phyloP scores from a whole-genome alignment of 2,888 invertebrate species.

The Caprella mutica region DNA sequence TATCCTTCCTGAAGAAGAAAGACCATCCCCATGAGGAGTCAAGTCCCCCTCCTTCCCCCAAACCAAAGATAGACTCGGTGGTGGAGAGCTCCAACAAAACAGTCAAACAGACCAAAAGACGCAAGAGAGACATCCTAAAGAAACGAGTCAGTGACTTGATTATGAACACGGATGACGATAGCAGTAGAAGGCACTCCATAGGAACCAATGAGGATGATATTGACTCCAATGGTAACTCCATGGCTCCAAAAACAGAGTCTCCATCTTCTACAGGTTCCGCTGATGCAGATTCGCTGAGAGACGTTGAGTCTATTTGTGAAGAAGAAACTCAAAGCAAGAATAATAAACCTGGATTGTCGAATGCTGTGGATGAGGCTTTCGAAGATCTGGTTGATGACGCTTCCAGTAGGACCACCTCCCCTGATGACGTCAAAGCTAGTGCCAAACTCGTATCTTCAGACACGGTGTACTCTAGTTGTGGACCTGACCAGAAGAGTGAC shows the following conservation, averaged over 20 bases:
- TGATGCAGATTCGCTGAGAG: conserved; percentile 6
- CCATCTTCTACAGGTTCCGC: not conserved
- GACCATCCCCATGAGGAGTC: conserved; percentile 7
- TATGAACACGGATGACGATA: not conserved
- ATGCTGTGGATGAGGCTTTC: conserved; percentile 16
- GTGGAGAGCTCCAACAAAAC: not conserved
- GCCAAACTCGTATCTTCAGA: too few relatives aligned
- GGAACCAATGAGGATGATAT: not conserved
- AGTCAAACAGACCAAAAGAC: conserved; percentile 2
- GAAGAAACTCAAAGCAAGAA: conserved; percentile 1
- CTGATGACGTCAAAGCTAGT: not conserved
- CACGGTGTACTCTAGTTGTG: conserved; percentile 10
- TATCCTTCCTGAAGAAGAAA: conserved; percentile 29
- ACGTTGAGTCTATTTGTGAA: conserved; percentile 8
- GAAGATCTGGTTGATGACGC: conserved; percentile 5
- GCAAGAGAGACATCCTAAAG: not conserved
- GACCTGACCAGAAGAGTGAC: not conserved
- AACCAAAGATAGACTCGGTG: not conserved
- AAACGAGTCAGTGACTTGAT: too few relatives aligned
- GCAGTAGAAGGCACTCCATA: not conserved
- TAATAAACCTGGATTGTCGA: not conserved
- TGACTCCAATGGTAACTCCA: conserved; percentile 4
- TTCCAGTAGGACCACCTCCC: not conserved
- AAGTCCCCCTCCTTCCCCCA: conserved; percentile 5
- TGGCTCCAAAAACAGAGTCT: not conserved